Evolutionary conservation across 2,797 vertebrate species (phyloP), one percentile per base, ranked within the genome.

Genomic region (Sciurus vulgaris): DNA sequence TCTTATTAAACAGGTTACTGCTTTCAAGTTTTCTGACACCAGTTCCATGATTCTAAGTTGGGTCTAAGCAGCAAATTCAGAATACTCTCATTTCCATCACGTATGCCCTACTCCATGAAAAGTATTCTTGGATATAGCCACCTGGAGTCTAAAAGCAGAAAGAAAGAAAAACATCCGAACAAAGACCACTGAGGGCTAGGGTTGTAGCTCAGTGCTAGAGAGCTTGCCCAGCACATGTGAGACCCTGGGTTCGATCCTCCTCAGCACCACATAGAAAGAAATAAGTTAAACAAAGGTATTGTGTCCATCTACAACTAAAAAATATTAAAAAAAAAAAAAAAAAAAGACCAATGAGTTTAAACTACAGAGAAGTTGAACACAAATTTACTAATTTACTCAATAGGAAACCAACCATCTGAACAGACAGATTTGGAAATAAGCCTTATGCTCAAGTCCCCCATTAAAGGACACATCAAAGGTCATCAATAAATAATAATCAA

Each of bases 381-480:
- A 86, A 93, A 87, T 72, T 93, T 93, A 74, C 41, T 91, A 67
- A 79, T 83, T 85, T 83, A 86, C 30, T 88, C 38, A 78, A 24
- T 67, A 86, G 65, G 30, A 38, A 24, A 74, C 22, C 61, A 24
- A 74, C 22, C 67, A 89, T 72, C 12, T 95, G 72, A 95, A 77
- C 33, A 96, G 35, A 87, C 12, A 92, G 44, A 90, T 72, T 72
- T 86, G n/a, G 18, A 38, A 18, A 69, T 9, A 35, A 93, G 74
- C 30, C 35, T 84, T 96, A 49, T 51, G 35, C 35, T 74, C 24
- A 88, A 83, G 81, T 97, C n/a, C 14, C 17, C 79, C 93, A 22
- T 97, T 82, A 83, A 95, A 96, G 95, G 74, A 92, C 38, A 56
- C 7, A 92, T 73, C 79, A 93, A 54, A 86, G 22, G 47, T 76